Evolutionary conservation across 2,888 invertebrate species (phyloP).

Genomic region (Ophraella communa): DNA sequence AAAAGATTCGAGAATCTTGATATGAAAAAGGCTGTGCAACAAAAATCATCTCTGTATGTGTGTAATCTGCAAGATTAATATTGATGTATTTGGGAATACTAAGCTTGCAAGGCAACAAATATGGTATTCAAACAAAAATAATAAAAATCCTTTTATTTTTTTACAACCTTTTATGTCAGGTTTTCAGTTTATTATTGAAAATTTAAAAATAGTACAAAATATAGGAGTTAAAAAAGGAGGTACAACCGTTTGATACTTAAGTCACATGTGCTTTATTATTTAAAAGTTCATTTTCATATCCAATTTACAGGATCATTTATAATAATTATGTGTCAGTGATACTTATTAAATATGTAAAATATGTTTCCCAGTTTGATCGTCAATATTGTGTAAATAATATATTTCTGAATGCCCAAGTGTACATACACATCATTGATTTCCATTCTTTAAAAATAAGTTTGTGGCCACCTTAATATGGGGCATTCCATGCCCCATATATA

Average conservation of each 20-base stretch:
- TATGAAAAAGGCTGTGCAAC: background rate
- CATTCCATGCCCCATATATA: no score
- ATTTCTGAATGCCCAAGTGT: no score
- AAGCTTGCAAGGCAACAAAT: background rate
- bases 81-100: no score
- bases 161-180: background rate
- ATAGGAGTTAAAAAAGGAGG: no score
- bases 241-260: background rate
- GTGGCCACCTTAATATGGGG: no score
- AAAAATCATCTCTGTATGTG: background rate
- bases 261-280: background rate
- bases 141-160: background rate
- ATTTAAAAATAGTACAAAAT: background rate
- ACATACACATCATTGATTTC: no score
- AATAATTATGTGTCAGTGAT: no score
- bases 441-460: no score
- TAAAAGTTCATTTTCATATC: background rate
- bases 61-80: background rate
- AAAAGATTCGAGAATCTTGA: background rate
- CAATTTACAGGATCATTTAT: background rate
- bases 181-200: background rate
- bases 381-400: background rate
- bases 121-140: background rate
- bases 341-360: background rate
- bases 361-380: background rate